Percentiles rank a stretch among this genome's conserved stretches.
Evolutionary conservation across 2,113 vertebrate genomes (phyloP).

Genomic region (Oceanites oceanicus): DNA sequence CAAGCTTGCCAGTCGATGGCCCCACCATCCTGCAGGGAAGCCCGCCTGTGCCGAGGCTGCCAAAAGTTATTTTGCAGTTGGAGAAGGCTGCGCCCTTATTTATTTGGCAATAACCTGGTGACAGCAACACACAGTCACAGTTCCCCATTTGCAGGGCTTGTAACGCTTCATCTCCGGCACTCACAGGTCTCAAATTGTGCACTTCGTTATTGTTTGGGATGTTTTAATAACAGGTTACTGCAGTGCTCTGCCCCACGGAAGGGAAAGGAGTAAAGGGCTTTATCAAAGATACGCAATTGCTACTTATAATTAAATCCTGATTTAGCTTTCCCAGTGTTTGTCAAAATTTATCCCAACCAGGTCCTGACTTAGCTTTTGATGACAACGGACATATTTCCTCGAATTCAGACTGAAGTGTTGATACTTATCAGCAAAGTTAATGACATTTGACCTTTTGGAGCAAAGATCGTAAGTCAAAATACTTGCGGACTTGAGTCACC

Average conservation of each 20-base stretch:
- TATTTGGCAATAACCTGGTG: neutral
- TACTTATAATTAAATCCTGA: neutral
- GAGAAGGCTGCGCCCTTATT: neutral
- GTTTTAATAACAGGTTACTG: neutral
- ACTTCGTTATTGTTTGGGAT: neutral
- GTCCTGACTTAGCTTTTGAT: neutral
- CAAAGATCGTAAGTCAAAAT: constrained; percentile 8
- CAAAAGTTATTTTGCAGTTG: neutral
- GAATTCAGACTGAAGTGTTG: neutral
- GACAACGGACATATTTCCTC: neutral
- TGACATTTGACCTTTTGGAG: constrained; percentile 3
- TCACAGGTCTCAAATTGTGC: neutral
- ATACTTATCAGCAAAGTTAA: constrained; percentile 2
- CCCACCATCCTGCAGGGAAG: rapidly evolving
- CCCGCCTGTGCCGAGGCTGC: neutral
- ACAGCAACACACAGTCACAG: rapidly evolving
- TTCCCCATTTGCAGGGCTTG: neutral
- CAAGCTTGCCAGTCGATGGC: rapidly evolving
- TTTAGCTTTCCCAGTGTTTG: neutral
- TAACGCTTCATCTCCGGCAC: neutral
- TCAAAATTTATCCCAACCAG: neutral
- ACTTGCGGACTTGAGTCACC: neutral
- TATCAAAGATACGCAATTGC: neutral
- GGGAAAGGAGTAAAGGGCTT: neutral
- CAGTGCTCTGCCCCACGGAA: neutral